Evolutionary conservation across 37 sponge, comb jelly and placozoan species (phyloP), one percentile per base, ranked within the genome.

Genomic region (Diacarnus erythraeanus): DNA sequence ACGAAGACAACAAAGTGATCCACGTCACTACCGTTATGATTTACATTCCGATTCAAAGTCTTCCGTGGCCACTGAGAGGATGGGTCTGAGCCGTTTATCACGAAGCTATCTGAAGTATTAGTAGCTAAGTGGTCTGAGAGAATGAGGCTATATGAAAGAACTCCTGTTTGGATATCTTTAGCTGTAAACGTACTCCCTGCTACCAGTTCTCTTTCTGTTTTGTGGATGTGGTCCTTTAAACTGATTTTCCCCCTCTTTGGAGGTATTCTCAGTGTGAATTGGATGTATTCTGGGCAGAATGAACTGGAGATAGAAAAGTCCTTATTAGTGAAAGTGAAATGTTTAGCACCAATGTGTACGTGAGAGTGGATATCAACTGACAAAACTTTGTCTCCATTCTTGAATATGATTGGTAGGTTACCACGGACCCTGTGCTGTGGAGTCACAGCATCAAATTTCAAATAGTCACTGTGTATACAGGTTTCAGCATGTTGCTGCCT

Each of bases 251-350:
- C 86, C 0, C 3, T 34, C 25, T 3, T 23, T 2, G 86, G 80
- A 0, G 44, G 64, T 56, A 30, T 12, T 9, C 0, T 21, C 12
- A 86, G 29, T 3, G 22, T 44, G 20, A 79, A 72, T 1, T 29
- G 1, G 67, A 86, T 75, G 64, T 44, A 79, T 21, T 78, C 44
- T 12, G 75, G 67, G 34, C 86, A 86, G 42, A 86, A 86, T 12
- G 64, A 42, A 38, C 74, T 73, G 6, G 9, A 9, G 2, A 86
- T 59, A 10, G 57, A 29, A 31, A 86, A 34, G 33, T 79, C 57
- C 0, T 72, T 22, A 0, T 29, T 2, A 20, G 31, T 22, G 2
- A 86, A 64, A 5, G 44, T 59, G 72, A 86, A 86, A 31, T n/a
- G 20, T 10, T 22, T 69, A 8, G 42, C 74, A 0, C 70, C 42